Evolutionary conservation across 2,888 invertebrate genomes (phyloP), one percentile per base, ranked within the genome.

Genomic region (Melitaea athalia): DNA sequence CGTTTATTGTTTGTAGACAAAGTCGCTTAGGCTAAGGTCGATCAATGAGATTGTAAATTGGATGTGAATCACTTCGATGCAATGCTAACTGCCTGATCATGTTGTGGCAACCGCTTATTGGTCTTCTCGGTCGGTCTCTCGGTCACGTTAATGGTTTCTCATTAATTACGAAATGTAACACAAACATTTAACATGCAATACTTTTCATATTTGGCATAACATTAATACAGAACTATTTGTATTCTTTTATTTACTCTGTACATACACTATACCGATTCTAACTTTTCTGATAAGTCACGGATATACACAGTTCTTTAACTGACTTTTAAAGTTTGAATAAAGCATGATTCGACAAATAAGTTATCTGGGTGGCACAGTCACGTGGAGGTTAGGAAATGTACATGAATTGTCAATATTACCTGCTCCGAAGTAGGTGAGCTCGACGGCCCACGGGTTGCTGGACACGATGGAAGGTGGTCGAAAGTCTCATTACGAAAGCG

Each of bases 371-470:
- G 38, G 11, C 33, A 15, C 8, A 42, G 11, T 24, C 64, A 63
- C 53, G 59, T 57, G 59, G 33, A 11, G 14, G 75, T 79, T 76
- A 47, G 31, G 38, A 59, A 64, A 45, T 33, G 47, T 31, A 7
- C 12, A 64, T 59, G 33, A 49, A 49, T 49, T 31, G 6, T 10
- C 15, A 31, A 64, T 59, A 64, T 50, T 63, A 63, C 63, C 68
- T 64, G 60, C 24, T 47, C 5, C n/a, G 15, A 55, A 60, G 42
- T 49, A 50, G 61, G 55, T 42, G 61, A 53, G 15, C 42, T 14
- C 52, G 59, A 5, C 42, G 43, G 31, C 52, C 43, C 12, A 33
- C 52, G 60, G 47, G 50, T 24, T 57, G 60, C 10, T 17, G 61
- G 60, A 49, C 61, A 68, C 64, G 59, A 14, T 47, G 33, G 68